Evolutionary conservation across 2,797 vertebrate species (phyloP), one percentile per base, ranked within the genome.

Genomic region (Garrulus glandarius): DNA sequence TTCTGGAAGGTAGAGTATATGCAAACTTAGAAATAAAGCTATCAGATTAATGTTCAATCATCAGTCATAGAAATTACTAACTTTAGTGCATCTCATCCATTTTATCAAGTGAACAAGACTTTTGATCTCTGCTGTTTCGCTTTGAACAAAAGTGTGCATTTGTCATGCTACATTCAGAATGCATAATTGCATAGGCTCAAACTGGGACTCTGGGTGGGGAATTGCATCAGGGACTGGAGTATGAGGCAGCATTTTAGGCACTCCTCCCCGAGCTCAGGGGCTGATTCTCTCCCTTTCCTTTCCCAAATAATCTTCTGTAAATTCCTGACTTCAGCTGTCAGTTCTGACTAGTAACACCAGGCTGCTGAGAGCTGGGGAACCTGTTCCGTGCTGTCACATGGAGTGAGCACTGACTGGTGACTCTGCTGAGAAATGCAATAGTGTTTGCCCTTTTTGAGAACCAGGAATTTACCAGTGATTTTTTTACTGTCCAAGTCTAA

Each of bases 1-100:
- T 68, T 99, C 98, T 37, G 98, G 98, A 96, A 99, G 99, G 99
- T 99, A 98, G 59, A 92, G 80, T 75, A 71, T 63, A 23, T 53
- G 53, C 71, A 87, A 70, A 87, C 49, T 36, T 76, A 34, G 47
- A 76, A 90, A 84, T 70, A 70, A 91, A 56, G n/a, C 26, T 60
- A 26, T 43, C 11, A 60, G 50, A 49, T 71, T 41, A 29, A 15
- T 50, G 29, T 76, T 71, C 39, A 60, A 7, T 78, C 24, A 30
- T 72, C 56, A 72, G 23, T 71, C 23, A 14, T 39, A 39, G 22
- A 36, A 26, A 71, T 75, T 23, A 61, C n/a, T 81, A 23, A 53
- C 71, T 90, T 85, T 15, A 65, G 43, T 84, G 30, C 26, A 57
- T 78, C 36, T 80, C 5, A 0, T 47, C 84, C 55, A n/a, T 77